Percentiles rank a stretch among this genome's conserved stretches.
These are phyloP conservation scores for Isaurus tuberculatus DNA, from an alignment of 92 coral and sea anemone genomes.

Conservation along the genomic window DNA sequence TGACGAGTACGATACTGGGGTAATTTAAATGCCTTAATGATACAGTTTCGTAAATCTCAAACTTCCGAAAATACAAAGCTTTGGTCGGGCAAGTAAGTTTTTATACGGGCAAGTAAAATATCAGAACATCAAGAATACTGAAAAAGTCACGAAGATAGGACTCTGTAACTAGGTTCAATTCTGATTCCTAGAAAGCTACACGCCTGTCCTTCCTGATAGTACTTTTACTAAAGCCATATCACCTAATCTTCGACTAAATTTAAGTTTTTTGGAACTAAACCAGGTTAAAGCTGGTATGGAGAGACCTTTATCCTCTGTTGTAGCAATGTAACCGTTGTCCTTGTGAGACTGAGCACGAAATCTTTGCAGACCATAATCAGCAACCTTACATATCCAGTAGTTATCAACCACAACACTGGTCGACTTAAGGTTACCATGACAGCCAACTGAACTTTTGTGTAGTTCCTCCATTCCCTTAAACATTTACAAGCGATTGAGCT, in stretches of 20 bases:
- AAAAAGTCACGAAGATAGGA: too few species aligned
- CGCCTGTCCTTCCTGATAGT: too few species aligned
- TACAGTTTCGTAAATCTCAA: too few species aligned
- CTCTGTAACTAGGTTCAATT: too few species aligned
- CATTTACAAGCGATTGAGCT: background rate
- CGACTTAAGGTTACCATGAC: conserved; percentile 81
- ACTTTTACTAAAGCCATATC: background rate
- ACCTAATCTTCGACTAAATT: background rate
- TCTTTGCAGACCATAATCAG: conserved; percentile 74
- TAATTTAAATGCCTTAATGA: too few species aligned
- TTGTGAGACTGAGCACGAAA: conserved; percentile 32
- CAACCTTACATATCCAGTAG: conserved; percentile 85
- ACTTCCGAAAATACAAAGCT: too few species aligned
- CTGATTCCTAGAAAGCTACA: too few species aligned
- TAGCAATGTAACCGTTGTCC: background rate
- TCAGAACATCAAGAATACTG: too few species aligned
- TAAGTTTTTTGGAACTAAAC: background rate
- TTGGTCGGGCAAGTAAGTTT: too few species aligned
- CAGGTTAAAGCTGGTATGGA: background rate
- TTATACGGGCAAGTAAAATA: too few species aligned
- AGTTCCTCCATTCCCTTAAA: conserved; percentile 83
- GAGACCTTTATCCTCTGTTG: conserved; percentile 32
- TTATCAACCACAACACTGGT: conserved; percentile 72
- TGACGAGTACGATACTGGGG: too few species aligned
- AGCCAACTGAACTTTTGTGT: conserved; percentile 72